A percentile compares a stretch with the other conserved stretches of the same genome.
Evolutionary conservation across 2,113 vertebrate genomes (phyloP).

Genomic region (Oceanodroma tethys): DNA sequence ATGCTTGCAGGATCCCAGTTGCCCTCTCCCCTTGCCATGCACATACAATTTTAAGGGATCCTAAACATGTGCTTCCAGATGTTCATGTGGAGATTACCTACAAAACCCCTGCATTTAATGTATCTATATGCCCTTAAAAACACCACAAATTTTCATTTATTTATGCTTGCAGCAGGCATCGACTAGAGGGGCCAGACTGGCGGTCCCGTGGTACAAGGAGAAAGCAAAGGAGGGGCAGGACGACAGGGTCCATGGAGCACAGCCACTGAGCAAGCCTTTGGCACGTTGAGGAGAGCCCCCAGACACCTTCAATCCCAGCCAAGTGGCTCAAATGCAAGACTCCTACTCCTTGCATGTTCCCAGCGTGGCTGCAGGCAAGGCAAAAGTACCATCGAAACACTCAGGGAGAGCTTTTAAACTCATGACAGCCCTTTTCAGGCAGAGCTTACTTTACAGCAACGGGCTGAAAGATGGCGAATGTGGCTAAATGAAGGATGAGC

Average conservation of each 20-base stretch:
- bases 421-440: neutral
- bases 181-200: neutral
- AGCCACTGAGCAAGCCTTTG: neutral
- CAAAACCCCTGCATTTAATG: neutral
- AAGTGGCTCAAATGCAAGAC: neutral
- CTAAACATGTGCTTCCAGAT: neutral
- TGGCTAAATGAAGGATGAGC: neutral
- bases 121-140: neutral
- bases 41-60: neutral
- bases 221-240: neutral
- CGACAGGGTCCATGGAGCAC: neutral
- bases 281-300: neutral
- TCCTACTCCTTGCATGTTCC: neutral
- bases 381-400: neutral
- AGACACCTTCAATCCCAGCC: neutral
- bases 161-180: neutral
- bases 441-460: neutral
- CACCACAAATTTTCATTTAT: neutral
- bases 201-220: neutral
- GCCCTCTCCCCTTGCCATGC: neutral
- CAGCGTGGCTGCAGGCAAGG: neutral
- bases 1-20: neutral
- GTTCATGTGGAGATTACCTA: neutral
- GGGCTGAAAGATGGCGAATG: neutral
- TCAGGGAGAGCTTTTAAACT: neutral